Base-by-base conservation (phyloP, 2,888 invertebrate species). In the Eumacrocentrus americanus region DNA sequence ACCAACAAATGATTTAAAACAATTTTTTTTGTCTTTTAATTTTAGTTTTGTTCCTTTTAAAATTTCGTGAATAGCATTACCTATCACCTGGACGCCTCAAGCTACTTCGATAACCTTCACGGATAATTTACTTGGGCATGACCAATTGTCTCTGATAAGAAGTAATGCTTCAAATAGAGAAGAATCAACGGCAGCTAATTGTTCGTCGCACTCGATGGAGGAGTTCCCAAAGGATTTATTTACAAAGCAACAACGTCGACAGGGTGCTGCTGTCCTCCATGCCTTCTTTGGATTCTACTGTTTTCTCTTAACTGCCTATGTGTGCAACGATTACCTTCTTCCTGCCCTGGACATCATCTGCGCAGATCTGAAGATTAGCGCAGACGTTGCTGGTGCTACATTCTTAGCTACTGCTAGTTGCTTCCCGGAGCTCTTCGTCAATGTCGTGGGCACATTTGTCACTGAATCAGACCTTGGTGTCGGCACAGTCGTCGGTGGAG, bases 381-480 rank as follows among this genome's bases (percentile, higher is more conserved):
- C 89, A 83, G 95, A 98, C 81, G 94, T 98, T 11, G 97, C 96
- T 0, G 98, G 96, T 0, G 98, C 98, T 2, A 98, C 97, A 0
- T 97, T 98, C 72, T 95, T 98, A 92, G 92, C 98, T 0, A 89
- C 95, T 0, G 98, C 97, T 2, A 97, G 97, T 1, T 94, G 95
- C 12, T 92, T 94, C 66, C 97, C 97, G 0, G 97, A 98, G 81
- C 87, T 96, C 64, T 96, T 96, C 81, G 94, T 95, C 40, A 95
- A 94, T 74, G 85, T 95, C 35, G 92, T 98, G 48, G 94, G 92
- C 2, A 94, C 94, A 0, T 91, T 94, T 71, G 81, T 94, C 9
- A 90, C 92, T 0, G 83, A 89, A 66, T 91, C 92, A 0, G 93
- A 94, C 72, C 88, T 95, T 79, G 95, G 95, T 0, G 87, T 94